Evolutionary conservation across 2,888 invertebrate species (phyloP), one percentile per base, ranked within the genome.

Genomic region (Conops quadrifasciatus): DNA sequence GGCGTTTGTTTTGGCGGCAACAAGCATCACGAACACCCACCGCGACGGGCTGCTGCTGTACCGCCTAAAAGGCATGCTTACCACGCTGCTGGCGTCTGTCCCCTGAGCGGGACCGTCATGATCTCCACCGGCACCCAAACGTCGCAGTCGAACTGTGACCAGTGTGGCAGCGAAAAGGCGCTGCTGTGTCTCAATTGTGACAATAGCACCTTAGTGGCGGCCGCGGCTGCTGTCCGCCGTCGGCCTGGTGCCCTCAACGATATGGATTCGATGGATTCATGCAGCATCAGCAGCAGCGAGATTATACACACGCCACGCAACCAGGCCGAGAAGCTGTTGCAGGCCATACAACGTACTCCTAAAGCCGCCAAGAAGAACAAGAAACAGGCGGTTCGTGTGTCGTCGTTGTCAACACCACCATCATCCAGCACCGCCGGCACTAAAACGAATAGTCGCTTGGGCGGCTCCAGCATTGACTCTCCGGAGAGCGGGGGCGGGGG

Each of bases 291-390:
- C 77, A 81, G 80, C 74, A 77, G 76, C 71, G 80, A 78, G 77
- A 81, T 82, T 77, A 83, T 83, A 71, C 80, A 80, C 71, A 80
- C 80, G 56, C 84, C 85, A 43, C 79, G 84, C 49, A 88, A 87
- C 79, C 88, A 88, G 76, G 88, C 88, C 19, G 89, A 89, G 77
- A 82, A 88, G 67, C 77, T 89, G 72, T 79, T 89, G 69, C 88
- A 89, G 74, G 89, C 89, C 68, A 89, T 89, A 74, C 85, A 89
- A 78, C 84, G 89, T 43, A 87, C 88, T 68, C 87, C 86, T 75
- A 84, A 83, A 75, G 85, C 86, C 65, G 81, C 80, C 71, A 83
- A 83, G 62, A 82, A 82, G 83, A 78, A 82, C 47, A 78, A 79
- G 70, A 72, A 72, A 51, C 59, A 73, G 24, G 36, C 64, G 26